Percentiles rank a stretch among this genome's conserved stretches.
Conservation (phyloP, 1,140 invertebrate genomes). For the Drosophila melanica region DNA sequence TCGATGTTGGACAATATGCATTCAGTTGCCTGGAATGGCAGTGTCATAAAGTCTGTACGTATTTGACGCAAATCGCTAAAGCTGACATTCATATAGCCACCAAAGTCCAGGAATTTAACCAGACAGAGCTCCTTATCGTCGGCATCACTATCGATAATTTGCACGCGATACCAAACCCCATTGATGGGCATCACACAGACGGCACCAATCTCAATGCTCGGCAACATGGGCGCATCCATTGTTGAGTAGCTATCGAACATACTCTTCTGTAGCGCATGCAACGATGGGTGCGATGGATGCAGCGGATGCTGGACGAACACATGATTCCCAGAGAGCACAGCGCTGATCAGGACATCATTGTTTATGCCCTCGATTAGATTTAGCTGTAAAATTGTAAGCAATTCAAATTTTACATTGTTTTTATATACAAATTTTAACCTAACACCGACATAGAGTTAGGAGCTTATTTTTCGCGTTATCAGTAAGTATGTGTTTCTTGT, state of each 20-base stretch:
- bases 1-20: constrained; percentile 95
- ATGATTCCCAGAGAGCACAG: constrained; percentile 92
- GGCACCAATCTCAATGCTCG: constrained; percentile 89
- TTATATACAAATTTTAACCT: too few species aligned
- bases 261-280: constrained; percentile 90
- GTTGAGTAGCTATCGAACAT: constrained; percentile 89
- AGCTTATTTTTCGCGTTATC: too few species aligned
- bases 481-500: too few species aligned
- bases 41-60: constrained; percentile 93
- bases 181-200: constrained; percentile 94
- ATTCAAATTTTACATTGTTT: too few species aligned
- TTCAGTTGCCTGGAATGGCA: constrained; percentile 98
- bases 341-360: constrained; percentile 95
- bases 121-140: constrained; percentile 88
- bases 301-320: constrained; percentile 96
- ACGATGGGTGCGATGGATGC: constrained; percentile 94
- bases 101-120: constrained; percentile 96
- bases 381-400: constrained; percentile 86
- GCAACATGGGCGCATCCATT: constrained; percentile 87
- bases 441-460: not conserved
- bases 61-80: constrained; percentile 93
- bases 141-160: constrained; percentile 89
- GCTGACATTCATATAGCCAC: constrained; percentile 93
- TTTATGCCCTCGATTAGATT: constrained; percentile 95
- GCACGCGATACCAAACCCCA: constrained; percentile 94